Evolutionary conservation across 64 coral and sea anemone genomes (phyloP), one percentile per base, ranked within the genome.

Genomic region (Montipora efflorescens): DNA sequence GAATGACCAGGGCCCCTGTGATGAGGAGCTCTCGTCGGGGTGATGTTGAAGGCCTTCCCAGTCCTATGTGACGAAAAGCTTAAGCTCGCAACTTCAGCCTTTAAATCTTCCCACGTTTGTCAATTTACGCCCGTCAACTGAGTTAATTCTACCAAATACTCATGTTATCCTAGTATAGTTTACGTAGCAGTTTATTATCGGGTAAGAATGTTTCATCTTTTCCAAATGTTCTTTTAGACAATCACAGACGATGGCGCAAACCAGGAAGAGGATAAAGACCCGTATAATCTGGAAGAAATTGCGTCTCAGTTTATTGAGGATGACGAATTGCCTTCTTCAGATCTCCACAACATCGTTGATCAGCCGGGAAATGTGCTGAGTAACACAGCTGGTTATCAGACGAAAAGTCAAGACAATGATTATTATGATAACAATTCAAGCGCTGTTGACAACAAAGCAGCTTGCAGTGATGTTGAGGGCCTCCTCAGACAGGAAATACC

Each of bases 301-400:
- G 92, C 95, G 3, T 97, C 95, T 43, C 95, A 97, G n/a, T 92
- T 87, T 15, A 79, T 97, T 14, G 92, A 83, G 5, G 91, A 97
- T 58, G 43, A 90, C 45, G 46, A 44, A 28, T 25, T 36, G 55
- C 18, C n/a, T 1, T 5, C 4, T 28, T 46, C 58, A 15, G 25
- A 46, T 0, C 10, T 10, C 59, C 21, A 15, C 6, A 67, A 53
- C 3, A n/a, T 81, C 51, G 52, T 9, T 58, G 8, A 84, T 67
- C 12, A 84, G 4, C 36, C 55, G 66, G 16, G 36, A 15, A 44
- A 9, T 10, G 43, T 46, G 8, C 2, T 76, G 2, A 46, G 4
- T 25, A 64, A 43, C 15, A 59, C 28, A 43, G 14, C 53, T 8
- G 2, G 10, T 5, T 4, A 64, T 5, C 0, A 44, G 14, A 58